Conservation (phyloP, 2,797 vertebrate genomes). For the Characodon lateralis region DNA sequence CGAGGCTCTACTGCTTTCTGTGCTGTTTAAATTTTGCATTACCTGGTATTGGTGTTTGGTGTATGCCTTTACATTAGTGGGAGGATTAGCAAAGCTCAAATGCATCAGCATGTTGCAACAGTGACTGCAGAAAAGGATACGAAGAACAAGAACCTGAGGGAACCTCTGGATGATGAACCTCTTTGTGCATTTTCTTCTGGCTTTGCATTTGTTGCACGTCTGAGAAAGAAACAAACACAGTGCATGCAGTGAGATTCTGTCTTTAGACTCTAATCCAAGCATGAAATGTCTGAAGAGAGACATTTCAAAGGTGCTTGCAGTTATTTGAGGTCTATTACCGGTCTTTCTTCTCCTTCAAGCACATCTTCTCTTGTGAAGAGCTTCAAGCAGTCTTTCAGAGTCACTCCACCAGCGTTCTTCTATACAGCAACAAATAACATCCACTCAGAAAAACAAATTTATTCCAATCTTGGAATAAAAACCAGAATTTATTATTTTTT, state of each 20-base stretch:
- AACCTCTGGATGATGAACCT: slow-evolving; percentile 97
- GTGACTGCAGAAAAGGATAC: slow-evolving; percentile 87
- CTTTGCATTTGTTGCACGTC: slow-evolving; percentile 92
- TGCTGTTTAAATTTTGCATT: background rate
- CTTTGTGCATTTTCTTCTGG: slow-evolving; percentile 92
- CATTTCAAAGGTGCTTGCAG: background rate
- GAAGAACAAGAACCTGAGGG: slow-evolving; percentile 94
- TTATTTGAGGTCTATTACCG: slow-evolving; percentile 72
- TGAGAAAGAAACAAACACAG: slow-evolving; percentile 58
- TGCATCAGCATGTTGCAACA: background rate
- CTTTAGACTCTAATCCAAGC: background rate
- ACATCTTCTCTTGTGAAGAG: slow-evolving; percentile 96
- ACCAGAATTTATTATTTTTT: no score
- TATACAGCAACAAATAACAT: slow-evolving; percentile 51
- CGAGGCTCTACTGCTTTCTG: no score
- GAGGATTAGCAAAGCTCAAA: background rate
- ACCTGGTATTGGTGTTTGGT: background rate
- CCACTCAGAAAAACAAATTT: background rate
- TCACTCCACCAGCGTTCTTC: slow-evolving; percentile 88
- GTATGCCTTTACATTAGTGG: background rate
- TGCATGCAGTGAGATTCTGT: slow-evolving; percentile 15
- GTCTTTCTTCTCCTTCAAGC: slow-evolving; percentile 93
- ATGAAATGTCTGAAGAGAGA: no score
- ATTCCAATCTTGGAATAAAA: background rate
- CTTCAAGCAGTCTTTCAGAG: slow-evolving; percentile 90